A percentile compares a stretch with the other conserved stretches of the same genome.
Conservation (phyloP, 2,888 invertebrate genomes). For the Xestia sexstrigata region DNA sequence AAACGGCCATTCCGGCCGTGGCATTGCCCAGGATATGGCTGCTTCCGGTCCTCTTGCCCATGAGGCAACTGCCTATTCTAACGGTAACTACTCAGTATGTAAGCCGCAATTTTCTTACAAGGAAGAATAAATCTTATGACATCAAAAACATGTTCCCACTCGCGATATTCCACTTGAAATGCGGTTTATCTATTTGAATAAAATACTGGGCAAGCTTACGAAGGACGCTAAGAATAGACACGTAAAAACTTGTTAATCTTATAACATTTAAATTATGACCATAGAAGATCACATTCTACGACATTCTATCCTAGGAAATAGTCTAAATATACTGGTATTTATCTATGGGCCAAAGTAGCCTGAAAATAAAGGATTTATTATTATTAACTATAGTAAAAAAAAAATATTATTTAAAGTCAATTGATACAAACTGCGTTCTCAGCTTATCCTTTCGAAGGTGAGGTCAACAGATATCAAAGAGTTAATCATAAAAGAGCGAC, state of each 20-base stretch:
- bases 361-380: no score
- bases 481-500: neutral
- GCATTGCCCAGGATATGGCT: slow-evolving; percentile 85
- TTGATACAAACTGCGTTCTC: neutral
- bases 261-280: neutral
- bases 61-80: slow-evolving; percentile 71
- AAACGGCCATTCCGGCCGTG: slow-evolving; percentile 70
- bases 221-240: neutral
- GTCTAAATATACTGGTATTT: neutral
- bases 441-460: slow-evolving; percentile 1
- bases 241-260: neutral
- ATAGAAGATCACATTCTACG: neutral
- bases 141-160: slow-evolving; percentile 46
- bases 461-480: neutral
- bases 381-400: neutral
- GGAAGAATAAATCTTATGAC: slow-evolving; percentile 67
- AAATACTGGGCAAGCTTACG: neutral
- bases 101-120: slow-evolving; percentile 65
- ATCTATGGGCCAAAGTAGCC: no score
- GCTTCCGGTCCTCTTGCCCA: slow-evolving; percentile 82
- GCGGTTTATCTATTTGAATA: slow-evolving; percentile 1
- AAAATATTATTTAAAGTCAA: no score
- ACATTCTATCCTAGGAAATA: neutral
- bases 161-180: slow-evolving; percentile 5
- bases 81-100: slow-evolving; percentile 78